Conservation (phyloP, 2,113 vertebrate genomes). For the Tragelaphus buxtoni region DNA sequence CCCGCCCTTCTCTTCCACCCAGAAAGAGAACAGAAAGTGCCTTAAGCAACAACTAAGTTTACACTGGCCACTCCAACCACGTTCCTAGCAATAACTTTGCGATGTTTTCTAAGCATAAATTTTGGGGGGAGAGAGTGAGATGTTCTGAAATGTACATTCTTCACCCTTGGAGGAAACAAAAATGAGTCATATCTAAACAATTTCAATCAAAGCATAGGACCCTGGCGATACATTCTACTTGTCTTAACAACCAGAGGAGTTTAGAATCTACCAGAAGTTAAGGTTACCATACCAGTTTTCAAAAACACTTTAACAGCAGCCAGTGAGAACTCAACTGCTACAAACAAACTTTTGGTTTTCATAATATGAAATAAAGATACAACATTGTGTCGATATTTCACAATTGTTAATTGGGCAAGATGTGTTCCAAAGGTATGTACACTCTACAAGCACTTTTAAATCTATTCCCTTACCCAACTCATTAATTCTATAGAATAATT, state of each 20-base stretch:
- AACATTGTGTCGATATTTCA: background rate
- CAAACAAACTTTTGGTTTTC: slow-evolving; percentile 15
- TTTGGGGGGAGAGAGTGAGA: background rate
- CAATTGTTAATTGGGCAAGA: background rate
- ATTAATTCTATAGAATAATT: background rate
- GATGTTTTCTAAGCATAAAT: background rate
- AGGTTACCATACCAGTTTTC: background rate
- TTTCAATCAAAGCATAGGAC: background rate
- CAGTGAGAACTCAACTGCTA: background rate
- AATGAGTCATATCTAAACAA: slow-evolving; percentile 12
- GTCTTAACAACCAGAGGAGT: background rate
- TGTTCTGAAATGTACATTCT: background rate
- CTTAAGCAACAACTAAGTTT: slow-evolving; percentile 31
- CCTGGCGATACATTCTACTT: background rate
- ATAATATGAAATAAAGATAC: background rate
- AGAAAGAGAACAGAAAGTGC: slow-evolving; percentile 43
- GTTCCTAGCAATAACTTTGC: background rate
- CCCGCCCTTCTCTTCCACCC: slow-evolving; percentile 31
- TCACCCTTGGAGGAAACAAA: slow-evolving; percentile 25
- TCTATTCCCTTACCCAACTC: background rate
- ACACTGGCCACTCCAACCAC: background rate
- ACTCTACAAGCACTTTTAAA: background rate
- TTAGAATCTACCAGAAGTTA: background rate
- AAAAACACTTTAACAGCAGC: background rate
- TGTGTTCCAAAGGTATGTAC: background rate